Conservation (phyloP, 2,113 vertebrate genomes). For the Chelonoidis abingdonii region DNA sequence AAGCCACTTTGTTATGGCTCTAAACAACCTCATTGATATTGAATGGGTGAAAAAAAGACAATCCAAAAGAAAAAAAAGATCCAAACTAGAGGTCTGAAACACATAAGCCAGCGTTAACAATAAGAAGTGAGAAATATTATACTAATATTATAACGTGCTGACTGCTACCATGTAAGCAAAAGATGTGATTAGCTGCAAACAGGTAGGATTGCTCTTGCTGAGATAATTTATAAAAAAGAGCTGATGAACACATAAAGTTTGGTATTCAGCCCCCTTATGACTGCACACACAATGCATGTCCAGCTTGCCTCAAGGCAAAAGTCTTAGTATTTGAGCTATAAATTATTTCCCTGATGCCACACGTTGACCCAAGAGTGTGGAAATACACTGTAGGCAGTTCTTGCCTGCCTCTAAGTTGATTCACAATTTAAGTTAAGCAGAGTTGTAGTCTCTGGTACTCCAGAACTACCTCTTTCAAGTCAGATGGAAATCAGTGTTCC, state of each 20-base stretch:
- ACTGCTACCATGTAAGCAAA: background rate
- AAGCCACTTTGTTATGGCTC: background rate
- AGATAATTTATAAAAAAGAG: background rate
- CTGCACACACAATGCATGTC: background rate
- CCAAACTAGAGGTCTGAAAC: background rate
- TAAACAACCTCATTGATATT: background rate
- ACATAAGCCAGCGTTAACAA: background rate
- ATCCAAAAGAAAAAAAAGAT: background rate
- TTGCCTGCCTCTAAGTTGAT: background rate
- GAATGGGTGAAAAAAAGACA: background rate
- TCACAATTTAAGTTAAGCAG: slow-evolving; percentile 1
- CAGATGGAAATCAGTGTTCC: background rate
- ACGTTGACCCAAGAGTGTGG: background rate
- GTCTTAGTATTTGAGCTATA: background rate
- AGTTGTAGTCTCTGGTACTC: background rate
- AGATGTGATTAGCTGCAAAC: slow-evolving; percentile 7
- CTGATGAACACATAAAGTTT: slow-evolving; percentile 12
- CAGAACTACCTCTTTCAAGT: background rate
- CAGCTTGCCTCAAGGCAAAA: background rate
- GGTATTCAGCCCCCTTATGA: background rate
- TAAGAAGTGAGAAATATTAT: background rate
- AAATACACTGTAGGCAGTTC: background rate
- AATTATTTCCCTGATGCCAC: background rate
- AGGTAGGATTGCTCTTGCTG: slow-evolving; percentile 19
- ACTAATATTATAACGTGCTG: slow-evolving; percentile 16